Evolutionary conservation across 2,888 invertebrate genomes (phyloP).

Genomic region (Nebria brevicollis): DNA sequence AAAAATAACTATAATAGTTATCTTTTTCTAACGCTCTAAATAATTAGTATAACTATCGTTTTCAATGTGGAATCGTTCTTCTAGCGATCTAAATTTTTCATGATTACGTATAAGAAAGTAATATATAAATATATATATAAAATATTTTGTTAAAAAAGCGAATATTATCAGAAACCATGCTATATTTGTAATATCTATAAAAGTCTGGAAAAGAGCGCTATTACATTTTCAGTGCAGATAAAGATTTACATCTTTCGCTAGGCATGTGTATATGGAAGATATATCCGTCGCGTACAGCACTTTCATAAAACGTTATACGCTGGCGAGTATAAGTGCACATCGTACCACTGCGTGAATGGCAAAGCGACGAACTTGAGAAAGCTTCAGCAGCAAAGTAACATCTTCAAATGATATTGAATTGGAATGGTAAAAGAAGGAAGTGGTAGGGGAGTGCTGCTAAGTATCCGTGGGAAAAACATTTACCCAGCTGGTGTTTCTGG

Average conservation of each 20-base stretch:
- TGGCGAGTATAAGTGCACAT: neutral
- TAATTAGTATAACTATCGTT: too few relatives aligned
- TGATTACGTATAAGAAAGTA: too few relatives aligned
- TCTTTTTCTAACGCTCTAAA: too few relatives aligned
- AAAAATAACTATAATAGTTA: too few relatives aligned
- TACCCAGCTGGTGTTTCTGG: conserved; percentile 42
- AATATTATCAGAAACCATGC: neutral
- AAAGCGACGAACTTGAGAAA: neutral
- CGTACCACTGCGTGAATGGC: neutral
- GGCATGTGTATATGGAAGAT: neutral
- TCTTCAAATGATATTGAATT: neutral
- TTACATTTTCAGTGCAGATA: neutral
- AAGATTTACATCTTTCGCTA: neutral
- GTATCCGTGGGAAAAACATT: conserved; percentile 55
- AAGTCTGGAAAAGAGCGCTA: neutral
- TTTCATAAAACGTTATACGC: neutral
- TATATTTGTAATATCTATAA: neutral
- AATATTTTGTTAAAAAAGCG: too few relatives aligned
- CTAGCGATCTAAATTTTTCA: too few relatives aligned
- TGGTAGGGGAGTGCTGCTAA: conserved; percentile 45
- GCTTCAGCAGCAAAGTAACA: neutral
- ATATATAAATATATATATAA: too few relatives aligned
- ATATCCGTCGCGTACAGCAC: neutral
- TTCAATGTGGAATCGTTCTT: too few relatives aligned
- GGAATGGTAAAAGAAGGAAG: neutral